phyloP scores from a whole-genome alignment of 2,797 vertebrate species.

The Lepidocolaptes lacrymiger region DNA sequence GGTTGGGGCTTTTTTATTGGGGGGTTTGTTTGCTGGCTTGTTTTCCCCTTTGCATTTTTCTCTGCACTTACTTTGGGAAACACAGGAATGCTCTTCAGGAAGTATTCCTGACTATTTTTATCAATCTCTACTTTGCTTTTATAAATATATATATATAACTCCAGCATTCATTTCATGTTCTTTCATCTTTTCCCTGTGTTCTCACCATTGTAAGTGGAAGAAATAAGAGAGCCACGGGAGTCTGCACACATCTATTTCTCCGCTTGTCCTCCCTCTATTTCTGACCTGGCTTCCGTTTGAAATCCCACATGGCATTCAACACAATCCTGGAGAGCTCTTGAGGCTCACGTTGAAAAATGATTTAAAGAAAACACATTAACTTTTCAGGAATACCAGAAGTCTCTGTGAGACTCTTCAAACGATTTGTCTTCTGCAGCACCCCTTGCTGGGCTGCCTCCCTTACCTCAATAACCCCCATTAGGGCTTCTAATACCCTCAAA shows the following conservation, averaged over 20 bases:
- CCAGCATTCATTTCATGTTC: background rate
- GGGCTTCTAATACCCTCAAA: background rate
- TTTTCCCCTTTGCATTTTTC: too few relatives aligned
- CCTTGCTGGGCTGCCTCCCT: background rate
- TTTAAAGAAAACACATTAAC: background rate
- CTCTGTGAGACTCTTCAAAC: conserved; percentile 13
- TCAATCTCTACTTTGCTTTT: background rate
- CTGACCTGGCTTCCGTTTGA: background rate
- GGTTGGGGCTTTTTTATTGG: too few relatives aligned
- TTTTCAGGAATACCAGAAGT: conserved; percentile 27
- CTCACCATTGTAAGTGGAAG: conserved; percentile 3
- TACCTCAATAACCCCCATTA: background rate
- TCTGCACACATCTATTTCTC: conserved; percentile 7
- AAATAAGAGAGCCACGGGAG: background rate
- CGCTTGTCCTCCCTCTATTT: conserved; percentile 26
- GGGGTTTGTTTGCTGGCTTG: too few relatives aligned
- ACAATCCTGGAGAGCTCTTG: background rate
- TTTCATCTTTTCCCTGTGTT: conserved; percentile 16
- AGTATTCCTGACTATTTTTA: background rate
- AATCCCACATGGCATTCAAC: background rate
- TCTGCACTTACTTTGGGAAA: background rate
- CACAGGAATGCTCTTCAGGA: background rate
- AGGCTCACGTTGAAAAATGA: background rate
- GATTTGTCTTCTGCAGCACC: background rate
- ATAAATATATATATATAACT: background rate